phyloP scores from a whole-genome alignment of 2,797 vertebrate genomes.

The Notolabrus celidotus region DNA sequence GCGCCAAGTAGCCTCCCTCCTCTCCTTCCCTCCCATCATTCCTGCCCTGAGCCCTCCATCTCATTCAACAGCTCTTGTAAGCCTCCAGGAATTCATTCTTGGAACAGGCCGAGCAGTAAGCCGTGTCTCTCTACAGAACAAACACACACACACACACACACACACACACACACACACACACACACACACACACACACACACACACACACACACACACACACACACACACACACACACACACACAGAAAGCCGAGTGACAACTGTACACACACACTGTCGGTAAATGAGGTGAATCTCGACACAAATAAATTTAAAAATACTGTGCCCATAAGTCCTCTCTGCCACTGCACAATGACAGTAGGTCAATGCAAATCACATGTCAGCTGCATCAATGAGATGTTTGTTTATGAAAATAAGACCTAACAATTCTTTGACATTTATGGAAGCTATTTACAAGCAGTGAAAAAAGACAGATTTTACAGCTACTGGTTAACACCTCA shows the following conservation, averaged over 20 bases:
- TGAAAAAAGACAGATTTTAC: slow-evolving; percentile 14
- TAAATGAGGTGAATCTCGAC: slow-evolving; percentile 39
- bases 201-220: slow-evolving; percentile 59
- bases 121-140: slow-evolving; percentile 72
- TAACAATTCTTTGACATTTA: neutral
- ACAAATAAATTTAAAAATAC: slow-evolving; percentile 13
- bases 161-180: slow-evolving; percentile 35
- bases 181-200: slow-evolving; percentile 40
- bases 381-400: neutral
- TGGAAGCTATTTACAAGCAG: neutral
- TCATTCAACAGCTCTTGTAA: slow-evolving; percentile 84
- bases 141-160: slow-evolving; percentile 56
- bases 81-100: slow-evolving; percentile 83
- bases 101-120: slow-evolving; percentile 76
- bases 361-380: slow-evolving; percentile 5
- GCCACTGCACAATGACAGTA: neutral
- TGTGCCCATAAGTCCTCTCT: neutral
- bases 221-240: slow-evolving; percentile 35
- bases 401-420: slow-evolving; percentile 27
- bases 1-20: slow-evolving; percentile 54
- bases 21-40: slow-evolving; percentile 69
- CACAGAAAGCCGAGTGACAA: slow-evolving; percentile 27
- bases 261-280: slow-evolving; percentile 36
- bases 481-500: neutral
- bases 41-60: slow-evolving; percentile 79